phyloP scores from a whole-genome alignment of 2,888 invertebrate species.

The Deroplatys truncata region DNA sequence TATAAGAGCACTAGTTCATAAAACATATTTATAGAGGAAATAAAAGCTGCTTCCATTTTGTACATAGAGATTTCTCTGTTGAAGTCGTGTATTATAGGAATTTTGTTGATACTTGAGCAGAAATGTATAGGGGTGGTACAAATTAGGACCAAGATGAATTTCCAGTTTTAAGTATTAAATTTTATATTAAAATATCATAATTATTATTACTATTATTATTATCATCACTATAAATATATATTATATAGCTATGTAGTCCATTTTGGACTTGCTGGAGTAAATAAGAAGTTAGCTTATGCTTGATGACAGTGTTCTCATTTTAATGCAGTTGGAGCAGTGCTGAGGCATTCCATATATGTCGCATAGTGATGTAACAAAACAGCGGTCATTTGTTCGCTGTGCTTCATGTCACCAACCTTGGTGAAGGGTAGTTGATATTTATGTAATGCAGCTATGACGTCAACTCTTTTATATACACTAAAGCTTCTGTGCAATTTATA shows the following conservation, averaged over 20 bases:
- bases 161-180: background rate
- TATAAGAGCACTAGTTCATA: background rate
- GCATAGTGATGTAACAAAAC: background rate
- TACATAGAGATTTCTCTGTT: background rate
- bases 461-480: background rate
- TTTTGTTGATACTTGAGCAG: background rate
- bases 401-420: too few species aligned
- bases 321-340: background rate
- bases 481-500: background rate
- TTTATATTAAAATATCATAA: background rate
- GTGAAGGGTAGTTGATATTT: background rate
- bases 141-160: background rate
- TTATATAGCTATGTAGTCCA: background rate
- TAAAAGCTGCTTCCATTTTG: background rate
- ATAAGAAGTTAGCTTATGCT: background rate
- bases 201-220: too few species aligned
- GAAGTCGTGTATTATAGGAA: background rate
- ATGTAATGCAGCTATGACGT: background rate
- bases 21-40: background rate
- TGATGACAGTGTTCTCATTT: background rate
- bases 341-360: background rate
- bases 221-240: too few species aligned
- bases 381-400: too few species aligned
- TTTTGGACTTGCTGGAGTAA: too few species aligned
- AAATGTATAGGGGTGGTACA: background rate